Evolutionary conservation across 2,888 invertebrate species (phyloP).

Genomic region (Synergus gifuensis): DNA sequence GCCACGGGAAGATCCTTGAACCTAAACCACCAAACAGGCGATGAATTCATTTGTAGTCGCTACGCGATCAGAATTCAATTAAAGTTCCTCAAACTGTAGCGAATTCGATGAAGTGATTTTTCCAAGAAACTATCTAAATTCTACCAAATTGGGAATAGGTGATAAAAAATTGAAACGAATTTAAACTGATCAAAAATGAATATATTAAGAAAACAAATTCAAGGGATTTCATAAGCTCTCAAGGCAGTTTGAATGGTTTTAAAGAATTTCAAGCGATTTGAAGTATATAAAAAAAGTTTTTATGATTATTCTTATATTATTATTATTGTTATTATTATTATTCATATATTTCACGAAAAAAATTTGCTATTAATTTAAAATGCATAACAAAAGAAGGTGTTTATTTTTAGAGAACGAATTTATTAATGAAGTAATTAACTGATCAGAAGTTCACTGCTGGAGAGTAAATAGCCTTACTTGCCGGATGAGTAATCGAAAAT

Average conservation of each 20-base stretch:
- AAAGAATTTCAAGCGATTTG: too few species aligned
- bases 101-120: not conserved
- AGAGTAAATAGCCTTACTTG: not conserved
- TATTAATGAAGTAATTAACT: slow-evolving; percentile 3
- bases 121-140: not conserved
- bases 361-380: not conserved
- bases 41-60: not conserved
- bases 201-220: not conserved
- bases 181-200: too few species aligned
- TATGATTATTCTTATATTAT: too few species aligned
- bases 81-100: not conserved
- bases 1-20: slow-evolving; percentile 1
- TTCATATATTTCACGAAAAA: not conserved
- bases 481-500: slow-evolving; percentile 33
- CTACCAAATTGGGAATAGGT: too few species aligned
- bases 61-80: slow-evolving; percentile 4
- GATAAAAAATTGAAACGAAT: too few species aligned
- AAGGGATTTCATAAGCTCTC: not conserved
- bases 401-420: not conserved
- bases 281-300: too few species aligned
- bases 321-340: too few species aligned
- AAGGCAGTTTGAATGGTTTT: too few species aligned
- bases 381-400: not conserved
- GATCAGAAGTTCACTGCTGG: not conserved
- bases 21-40: slow-evolving; percentile 4